Evolutionary conservation across 2,888 invertebrate genomes (phyloP).

Genomic region (Autographa pulchrina): DNA sequence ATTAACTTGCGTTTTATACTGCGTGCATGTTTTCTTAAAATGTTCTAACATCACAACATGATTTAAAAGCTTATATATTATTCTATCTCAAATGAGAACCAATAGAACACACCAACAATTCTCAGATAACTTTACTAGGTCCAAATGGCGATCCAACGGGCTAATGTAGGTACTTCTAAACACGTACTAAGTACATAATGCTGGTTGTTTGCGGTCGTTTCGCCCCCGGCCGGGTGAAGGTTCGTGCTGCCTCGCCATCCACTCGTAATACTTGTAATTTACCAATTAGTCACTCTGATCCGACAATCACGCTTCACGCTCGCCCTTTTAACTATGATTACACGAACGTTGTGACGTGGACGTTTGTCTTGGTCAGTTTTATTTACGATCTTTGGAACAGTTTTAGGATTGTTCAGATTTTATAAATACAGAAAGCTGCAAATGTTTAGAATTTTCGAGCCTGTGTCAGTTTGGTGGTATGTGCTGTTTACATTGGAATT

Average conservation of each 20-base stretch:
- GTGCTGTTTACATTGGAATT: background rate
- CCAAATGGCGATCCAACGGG: constrained; percentile 38
- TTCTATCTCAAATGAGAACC: background rate
- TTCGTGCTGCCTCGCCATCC: constrained; percentile 39
- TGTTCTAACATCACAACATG: too few relatives aligned
- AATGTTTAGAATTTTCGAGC: background rate
- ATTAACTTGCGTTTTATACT: too few relatives aligned
- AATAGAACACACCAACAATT: constrained; percentile 15
- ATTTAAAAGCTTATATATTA: background rate
- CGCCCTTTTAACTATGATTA: constrained; percentile 61
- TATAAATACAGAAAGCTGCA: background rate
- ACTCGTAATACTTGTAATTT: constrained; percentile 65
- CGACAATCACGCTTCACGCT: constrained; percentile 70
- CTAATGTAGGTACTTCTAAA: constrained; percentile 27
- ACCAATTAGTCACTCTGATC: constrained; percentile 75
- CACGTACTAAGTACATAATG: constrained; percentile 53
- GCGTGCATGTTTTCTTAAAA: too few relatives aligned
- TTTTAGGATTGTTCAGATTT: background rate
- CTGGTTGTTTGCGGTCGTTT: constrained; percentile 30
- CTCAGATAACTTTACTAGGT: constrained; percentile 11
- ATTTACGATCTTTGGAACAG: constrained; percentile 2
- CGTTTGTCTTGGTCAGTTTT: constrained; percentile 12
- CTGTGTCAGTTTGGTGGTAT: background rate
- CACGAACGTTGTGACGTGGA: constrained; percentile 30
- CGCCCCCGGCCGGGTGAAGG: constrained; percentile 52